phyloP scores from a whole-genome alignment of 2,797 vertebrate genomes.

The Syngnathus acus region DNA sequence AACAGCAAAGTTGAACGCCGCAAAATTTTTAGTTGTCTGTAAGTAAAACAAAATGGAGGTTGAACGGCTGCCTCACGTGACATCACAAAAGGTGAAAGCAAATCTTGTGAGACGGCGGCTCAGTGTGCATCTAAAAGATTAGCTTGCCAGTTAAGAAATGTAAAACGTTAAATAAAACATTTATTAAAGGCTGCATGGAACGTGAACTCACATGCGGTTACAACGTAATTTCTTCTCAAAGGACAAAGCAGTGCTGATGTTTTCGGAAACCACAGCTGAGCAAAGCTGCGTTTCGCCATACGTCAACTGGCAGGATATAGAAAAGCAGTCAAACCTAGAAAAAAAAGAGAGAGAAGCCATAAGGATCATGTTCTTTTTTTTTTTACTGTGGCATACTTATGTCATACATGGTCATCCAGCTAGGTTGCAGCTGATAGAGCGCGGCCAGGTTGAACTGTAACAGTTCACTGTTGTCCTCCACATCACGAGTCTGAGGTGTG shows the following conservation, averaged over 20 bases:
- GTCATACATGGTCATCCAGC: slow-evolving; percentile 53
- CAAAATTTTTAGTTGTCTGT: no score
- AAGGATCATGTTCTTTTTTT: no score
- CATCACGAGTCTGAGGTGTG: slow-evolving; percentile 11
- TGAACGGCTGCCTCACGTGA: no score
- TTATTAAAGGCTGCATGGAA: no score
- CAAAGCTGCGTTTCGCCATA: slow-evolving; percentile 48
- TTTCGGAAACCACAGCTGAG: slow-evolving; percentile 52
- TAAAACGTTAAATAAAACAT: no score
- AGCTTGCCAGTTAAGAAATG: no score
- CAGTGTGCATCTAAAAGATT: no score
- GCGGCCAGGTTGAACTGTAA: slow-evolving; percentile 57
- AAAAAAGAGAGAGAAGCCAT: not conserved
- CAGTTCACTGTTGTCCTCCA: slow-evolving; percentile 40
- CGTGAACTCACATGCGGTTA: slow-evolving; percentile 59
- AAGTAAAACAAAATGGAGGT: no score
- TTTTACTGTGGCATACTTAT: no score
- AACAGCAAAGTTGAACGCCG: no score
- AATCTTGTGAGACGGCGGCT: no score
- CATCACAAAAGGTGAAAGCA: no score
- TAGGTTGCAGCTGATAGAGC: slow-evolving; percentile 51
- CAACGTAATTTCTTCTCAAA: slow-evolving; percentile 58
- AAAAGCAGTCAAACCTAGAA: slow-evolving; percentile 62
- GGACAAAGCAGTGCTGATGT: slow-evolving; percentile 62
- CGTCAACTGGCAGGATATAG: slow-evolving; percentile 58